These are phyloP conservation scores for Sarcophaga rosellei DNA, from an alignment of 2,888 invertebrate genomes.

Conservation along the genomic window DNA sequence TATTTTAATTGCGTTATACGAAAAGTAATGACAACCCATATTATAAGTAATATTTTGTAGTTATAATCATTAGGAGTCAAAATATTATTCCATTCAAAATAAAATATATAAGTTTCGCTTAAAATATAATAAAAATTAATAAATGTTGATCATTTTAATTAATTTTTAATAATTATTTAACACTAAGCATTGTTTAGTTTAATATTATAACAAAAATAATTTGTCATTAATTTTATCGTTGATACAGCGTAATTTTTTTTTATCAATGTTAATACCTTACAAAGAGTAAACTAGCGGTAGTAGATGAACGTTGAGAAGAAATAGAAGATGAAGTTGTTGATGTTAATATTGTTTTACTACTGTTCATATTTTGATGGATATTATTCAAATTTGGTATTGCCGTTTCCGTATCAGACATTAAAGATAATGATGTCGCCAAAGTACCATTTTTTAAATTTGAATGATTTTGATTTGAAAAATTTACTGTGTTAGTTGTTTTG, in stretches of 20 bases:
- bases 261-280: conserved; percentile 78
- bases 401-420: conserved; percentile 18
- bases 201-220: neutral
- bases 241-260: neutral
- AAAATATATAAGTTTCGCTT: neutral
- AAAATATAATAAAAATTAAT: neutral
- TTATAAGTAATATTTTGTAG: too few species aligned
- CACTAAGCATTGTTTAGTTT: neutral
- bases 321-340: conserved; percentile 20
- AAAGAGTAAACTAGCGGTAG: conserved; percentile 79
- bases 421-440: conserved; percentile 16
- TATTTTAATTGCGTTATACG: too few species aligned
- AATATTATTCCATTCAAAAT: too few species aligned
- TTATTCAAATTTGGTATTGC: conserved; percentile 50
- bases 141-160: neutral
- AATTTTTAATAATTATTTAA: neutral
- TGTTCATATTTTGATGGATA: conserved; percentile 37
- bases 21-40: too few species aligned
- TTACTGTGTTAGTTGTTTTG: conserved; percentile 52
- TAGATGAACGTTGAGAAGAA: conserved; percentile 74
- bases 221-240: neutral
- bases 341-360: conserved; percentile 39
- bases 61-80: too few species aligned
- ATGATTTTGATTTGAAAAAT: conserved; percentile 70
- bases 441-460: conserved; percentile 64